Evolutionary conservation across 2,113 vertebrate species (phyloP).

Genomic region (Pandion haliaetus): DNA sequence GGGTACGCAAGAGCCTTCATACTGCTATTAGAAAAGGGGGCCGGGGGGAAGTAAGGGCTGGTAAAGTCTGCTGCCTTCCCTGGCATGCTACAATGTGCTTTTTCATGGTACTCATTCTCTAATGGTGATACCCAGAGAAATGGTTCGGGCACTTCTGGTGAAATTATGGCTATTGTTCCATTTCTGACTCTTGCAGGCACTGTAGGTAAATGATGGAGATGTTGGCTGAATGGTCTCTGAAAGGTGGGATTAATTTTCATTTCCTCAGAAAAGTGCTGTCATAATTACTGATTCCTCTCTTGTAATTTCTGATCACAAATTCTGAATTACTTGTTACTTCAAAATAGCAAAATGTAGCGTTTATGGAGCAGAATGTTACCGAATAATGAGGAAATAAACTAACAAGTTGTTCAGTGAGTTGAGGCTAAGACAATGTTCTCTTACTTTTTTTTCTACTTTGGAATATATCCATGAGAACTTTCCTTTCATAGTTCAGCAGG

Average conservation of each 20-base stretch:
- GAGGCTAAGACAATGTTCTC: not conserved
- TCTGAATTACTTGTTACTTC: not conserved
- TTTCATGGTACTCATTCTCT: not conserved
- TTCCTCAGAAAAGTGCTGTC: not conserved
- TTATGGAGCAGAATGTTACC: not conserved
- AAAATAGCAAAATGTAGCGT: not conserved
- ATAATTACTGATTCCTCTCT: not conserved
- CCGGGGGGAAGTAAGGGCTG: not conserved
- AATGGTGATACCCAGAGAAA: not conserved
- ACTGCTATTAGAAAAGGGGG: too few species aligned
- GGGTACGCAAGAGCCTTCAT: not conserved
- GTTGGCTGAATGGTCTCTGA: not conserved
- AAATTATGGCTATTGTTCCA: not conserved
- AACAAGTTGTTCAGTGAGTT: not conserved
- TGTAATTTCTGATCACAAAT: not conserved
- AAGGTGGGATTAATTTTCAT: not conserved
- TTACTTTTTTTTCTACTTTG: not conserved
- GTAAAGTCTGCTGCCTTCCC: not conserved
- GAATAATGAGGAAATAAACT: not conserved
- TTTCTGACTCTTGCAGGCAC: not conserved
- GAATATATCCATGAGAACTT: not conserved
- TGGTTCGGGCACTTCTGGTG: not conserved
- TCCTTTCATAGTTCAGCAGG: not conserved
- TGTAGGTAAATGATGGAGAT: not conserved
- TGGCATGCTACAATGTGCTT: not conserved